Percentiles rank a stretch among this genome's conserved stretches.
Evolutionary conservation across 2,113 vertebrate genomes (phyloP).

Genomic region (Coregonus clupeaformis): DNA sequence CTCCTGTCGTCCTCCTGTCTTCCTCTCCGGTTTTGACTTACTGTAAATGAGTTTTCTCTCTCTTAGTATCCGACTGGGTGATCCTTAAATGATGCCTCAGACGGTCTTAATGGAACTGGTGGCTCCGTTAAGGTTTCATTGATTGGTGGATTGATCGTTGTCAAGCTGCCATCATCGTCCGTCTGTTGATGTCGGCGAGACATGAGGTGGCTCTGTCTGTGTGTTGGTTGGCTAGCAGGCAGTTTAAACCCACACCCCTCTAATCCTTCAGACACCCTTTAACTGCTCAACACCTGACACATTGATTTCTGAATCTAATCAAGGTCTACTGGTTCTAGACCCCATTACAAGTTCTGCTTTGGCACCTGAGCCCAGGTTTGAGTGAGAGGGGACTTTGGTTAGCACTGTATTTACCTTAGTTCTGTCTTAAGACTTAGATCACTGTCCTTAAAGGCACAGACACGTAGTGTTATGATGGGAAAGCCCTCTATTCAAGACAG

Average conservation of each 20-base stretch:
- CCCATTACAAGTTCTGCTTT: not conserved
- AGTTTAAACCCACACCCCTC: no score
- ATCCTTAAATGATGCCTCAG: not conserved
- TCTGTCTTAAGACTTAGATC: not conserved
- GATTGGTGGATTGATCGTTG: slow-evolving; percentile 6
- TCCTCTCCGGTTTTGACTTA: no score
- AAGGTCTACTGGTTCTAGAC: not conserved
- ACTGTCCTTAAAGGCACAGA: not conserved
- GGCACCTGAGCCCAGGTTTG: not conserved
- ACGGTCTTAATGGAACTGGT: not conserved
- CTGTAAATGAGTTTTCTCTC: no score
- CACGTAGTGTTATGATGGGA: not conserved
- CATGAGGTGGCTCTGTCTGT: no score
- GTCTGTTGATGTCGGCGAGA: not conserved
- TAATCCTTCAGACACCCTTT: no score
- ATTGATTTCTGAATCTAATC: not conserved
- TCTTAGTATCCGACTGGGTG: no score
- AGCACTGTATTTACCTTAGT: not conserved
- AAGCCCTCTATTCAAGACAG: no score
- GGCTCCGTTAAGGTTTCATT: not conserved
- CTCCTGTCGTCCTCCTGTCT: no score
- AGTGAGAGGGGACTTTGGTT: not conserved
- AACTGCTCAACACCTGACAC: no score
- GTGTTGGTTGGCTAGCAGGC: no score
- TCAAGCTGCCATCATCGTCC: not conserved